A percentile compares a stretch with the other conserved stretches of the same genome.
Conservation (phyloP, 2,113 vertebrate species). For the Camelus dromedarius region DNA sequence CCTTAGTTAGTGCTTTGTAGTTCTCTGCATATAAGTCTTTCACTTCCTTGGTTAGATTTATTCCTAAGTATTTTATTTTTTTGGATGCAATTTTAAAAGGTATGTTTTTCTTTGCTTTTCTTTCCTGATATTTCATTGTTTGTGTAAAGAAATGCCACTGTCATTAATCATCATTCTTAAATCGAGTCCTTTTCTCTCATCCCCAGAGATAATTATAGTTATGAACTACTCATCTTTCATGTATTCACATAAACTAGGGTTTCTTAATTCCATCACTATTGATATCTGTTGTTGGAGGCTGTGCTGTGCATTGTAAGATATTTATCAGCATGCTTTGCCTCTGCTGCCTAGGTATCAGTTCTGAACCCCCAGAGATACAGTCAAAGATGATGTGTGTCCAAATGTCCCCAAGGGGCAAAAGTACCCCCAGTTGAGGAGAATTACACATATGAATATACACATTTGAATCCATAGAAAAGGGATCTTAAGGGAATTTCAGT, state of each 20-base stretch:
- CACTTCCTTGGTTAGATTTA: no score
- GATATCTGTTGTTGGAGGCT: not conserved
- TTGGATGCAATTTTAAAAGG: no score
- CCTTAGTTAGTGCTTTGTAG: no score
- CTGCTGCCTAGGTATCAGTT: not conserved
- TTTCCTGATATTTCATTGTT: no score
- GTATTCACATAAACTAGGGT: not conserved
- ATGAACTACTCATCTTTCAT: not conserved
- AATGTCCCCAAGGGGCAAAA: not conserved
- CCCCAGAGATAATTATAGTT: not conserved
- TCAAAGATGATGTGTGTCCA: not conserved
- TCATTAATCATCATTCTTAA: not conserved
- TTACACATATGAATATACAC: not conserved
- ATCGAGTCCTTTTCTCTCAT: not conserved
- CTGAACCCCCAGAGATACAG: not conserved
- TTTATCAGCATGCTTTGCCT: not conserved
- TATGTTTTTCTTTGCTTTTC: no score
- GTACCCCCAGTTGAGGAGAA: not conserved
- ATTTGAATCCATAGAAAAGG: not conserved
- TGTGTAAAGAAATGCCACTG: no score
- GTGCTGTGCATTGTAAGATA: not conserved
- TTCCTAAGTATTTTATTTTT: no score
- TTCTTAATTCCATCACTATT: not conserved
- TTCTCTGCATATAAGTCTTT: no score
- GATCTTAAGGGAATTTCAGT: not conserved